phyloP scores from a whole-genome alignment of 2,888 invertebrate species.

The Apantesis nais region DNA sequence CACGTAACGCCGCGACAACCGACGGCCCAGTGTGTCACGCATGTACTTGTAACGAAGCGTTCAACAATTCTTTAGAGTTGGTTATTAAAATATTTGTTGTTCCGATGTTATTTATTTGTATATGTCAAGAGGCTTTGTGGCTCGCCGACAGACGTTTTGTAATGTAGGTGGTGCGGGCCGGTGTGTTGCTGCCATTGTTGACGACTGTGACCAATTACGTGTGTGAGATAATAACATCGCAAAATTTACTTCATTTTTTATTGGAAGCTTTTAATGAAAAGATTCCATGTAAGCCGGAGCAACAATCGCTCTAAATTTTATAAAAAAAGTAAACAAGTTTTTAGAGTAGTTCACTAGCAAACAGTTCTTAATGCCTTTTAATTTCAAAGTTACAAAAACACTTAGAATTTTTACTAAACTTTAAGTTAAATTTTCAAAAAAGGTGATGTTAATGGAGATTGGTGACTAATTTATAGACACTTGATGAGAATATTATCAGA shows the following conservation, averaged over 20 bases:
- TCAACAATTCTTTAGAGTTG: conserved; percentile 80
- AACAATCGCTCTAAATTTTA: not conserved
- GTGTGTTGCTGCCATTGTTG: conserved; percentile 65
- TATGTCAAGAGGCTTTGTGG: conserved; percentile 75
- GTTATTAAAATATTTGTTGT: conserved; percentile 86
- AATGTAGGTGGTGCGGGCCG: conserved; percentile 66
- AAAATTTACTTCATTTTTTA: conserved; percentile 62
- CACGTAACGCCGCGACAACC: conserved; percentile 46
- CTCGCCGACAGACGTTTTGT: conserved; percentile 66
- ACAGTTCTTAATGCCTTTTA: conserved; percentile 11
- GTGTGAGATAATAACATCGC: conserved; percentile 75
- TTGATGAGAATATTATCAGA: conserved; percentile 47
- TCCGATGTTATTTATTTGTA: conserved; percentile 83
- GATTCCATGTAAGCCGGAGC: not conserved
- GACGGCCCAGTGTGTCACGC: conserved; percentile 67
- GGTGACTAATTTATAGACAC: conserved; percentile 46
- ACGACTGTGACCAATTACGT: conserved; percentile 76
- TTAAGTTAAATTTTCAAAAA: conserved; percentile 13
- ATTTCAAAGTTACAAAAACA: conserved; percentile 29
- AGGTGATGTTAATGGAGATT: conserved; percentile 39
- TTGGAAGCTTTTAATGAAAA: conserved; percentile 26
- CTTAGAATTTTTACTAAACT: conserved; percentile 5
- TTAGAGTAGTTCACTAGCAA: conserved; percentile 4
- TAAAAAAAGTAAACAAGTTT: not conserved
- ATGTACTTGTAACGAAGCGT: conserved; percentile 71